These are phyloP conservation scores for Oedothorax gibbosus DNA, from an alignment of 1,140 invertebrate genomes.

Conservation along the genomic window DNA sequence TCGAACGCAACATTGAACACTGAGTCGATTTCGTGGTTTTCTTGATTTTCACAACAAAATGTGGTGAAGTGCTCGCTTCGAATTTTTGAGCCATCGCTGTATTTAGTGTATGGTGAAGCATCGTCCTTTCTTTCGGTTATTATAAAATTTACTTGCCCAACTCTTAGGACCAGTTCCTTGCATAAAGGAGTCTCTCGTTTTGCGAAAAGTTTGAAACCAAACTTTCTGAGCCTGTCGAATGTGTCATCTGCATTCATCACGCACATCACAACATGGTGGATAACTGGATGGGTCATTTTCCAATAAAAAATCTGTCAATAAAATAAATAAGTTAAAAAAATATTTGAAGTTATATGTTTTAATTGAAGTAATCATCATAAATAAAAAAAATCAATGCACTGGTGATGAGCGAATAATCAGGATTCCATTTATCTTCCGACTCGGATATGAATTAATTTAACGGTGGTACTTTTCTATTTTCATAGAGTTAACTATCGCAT, in stretches of 20 bases:
- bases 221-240: slow-evolving; percentile 65
- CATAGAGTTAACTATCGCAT: no score
- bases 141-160: slow-evolving; percentile 67
- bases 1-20: slow-evolving; percentile 72
- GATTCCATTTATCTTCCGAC: no score
- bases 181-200: slow-evolving; percentile 64
- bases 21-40: slow-evolving; percentile 68
- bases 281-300: slow-evolving; percentile 34
- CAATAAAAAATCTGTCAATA: slow-evolving; percentile 3
- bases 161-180: slow-evolving; percentile 68
- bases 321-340: neutral
- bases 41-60: slow-evolving; percentile 66
- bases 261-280: slow-evolving; percentile 72
- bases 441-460: no score
- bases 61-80: slow-evolving; percentile 64
- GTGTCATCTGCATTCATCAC: slow-evolving; percentile 65
- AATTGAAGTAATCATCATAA: no score
- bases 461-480: no score
- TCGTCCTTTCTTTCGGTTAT: slow-evolving; percentile 65
- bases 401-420: no score
- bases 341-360: no score
- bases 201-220: slow-evolving; percentile 67
- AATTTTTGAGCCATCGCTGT: neutral
- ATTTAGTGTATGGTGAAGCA: neutral
- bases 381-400: no score